Evolutionary conservation across 2,113 vertebrate genomes (phyloP), one percentile per base, ranked within the genome.

Genomic region (Pomatostomus ruficeps): DNA sequence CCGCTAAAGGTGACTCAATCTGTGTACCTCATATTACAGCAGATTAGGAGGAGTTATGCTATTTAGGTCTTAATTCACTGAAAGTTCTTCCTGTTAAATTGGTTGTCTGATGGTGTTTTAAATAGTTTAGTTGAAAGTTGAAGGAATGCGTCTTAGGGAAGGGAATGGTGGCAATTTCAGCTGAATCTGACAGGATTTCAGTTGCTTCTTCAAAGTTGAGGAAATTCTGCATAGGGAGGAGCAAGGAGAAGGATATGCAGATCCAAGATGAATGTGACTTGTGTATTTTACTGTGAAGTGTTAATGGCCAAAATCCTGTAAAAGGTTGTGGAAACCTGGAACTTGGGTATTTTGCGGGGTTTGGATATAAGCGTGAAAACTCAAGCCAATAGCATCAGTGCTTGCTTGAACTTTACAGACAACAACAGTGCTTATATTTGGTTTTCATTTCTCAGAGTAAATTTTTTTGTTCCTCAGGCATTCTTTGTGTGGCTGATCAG

Each of bases 401-500:
- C 6, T 21, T 57, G 23, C 8, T 78, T 35, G 48, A 79, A 10
- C 42, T 89, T 82, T 46, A 17, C 51, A 86, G 23, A 15, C 7
- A 66, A 7, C 12, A 31, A 1, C 8, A 66, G 36, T 48, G 26
- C 14, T 81, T 58, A 7, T 8, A 8, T 49, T 82, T 0, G 0
- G n/a, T 85, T 85, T 24, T 40, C 2, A 4, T 75, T 93, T 82
- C 48, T 61, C 14, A 42, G 42, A 83, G 15, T 51, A 16, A 20
- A 52, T 51, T 36, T 31, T 55, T 36, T 72, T 87, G 14, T 67
- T 95, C 78, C 43, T 49, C 88, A 98, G 98, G 98, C 33, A 98
- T 98, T 82, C 97, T 98, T n/a, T 98, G 98, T 90, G 98, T 98
- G 51, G 98, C 98, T 51, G 98, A 98, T 72, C 98, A 98, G 88